These are phyloP conservation scores for Stictonetta naevosa DNA, from an alignment of 2,113 vertebrate species.

Conservation along the genomic window DNA sequence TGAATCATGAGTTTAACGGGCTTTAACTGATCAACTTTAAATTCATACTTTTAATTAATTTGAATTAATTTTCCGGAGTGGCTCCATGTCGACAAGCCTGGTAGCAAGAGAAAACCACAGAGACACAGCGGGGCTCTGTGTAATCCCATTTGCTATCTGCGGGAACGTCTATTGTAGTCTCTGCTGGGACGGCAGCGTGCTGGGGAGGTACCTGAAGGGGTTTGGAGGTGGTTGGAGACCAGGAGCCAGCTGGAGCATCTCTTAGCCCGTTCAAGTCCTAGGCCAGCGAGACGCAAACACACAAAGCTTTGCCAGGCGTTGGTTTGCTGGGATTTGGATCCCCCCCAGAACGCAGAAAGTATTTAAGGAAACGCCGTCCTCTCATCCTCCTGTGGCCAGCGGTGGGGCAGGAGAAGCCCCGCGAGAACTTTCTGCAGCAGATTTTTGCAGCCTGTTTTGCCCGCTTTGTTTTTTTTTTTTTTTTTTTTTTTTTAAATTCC, in stretches of 20 bases:
- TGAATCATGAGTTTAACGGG: background rate
- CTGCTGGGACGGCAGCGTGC: background rate
- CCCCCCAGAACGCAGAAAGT: background rate
- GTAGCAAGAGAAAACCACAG: background rate
- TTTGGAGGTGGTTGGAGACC: accelerated
- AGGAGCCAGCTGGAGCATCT: background rate
- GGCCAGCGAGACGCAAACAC: background rate
- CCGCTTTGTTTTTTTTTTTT: background rate
- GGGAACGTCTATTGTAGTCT: background rate
- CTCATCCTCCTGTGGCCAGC: background rate
- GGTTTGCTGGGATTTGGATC: background rate
- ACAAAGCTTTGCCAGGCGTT: background rate
- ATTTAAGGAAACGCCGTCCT: background rate
- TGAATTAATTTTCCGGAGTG: background rate
- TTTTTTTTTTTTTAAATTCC: too few relatives aligned
- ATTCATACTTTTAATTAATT: background rate
- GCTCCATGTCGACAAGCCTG: background rate
- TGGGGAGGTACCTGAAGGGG: background rate
- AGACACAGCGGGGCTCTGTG: background rate
- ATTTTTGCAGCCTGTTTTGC: background rate
- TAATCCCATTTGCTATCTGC: background rate
- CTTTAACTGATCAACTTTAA: background rate
- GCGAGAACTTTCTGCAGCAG: background rate
- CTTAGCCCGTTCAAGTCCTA: background rate
- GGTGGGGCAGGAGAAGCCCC: background rate